A percentile compares a stretch with the other conserved stretches of the same genome.
phyloP scores from a whole-genome alignment of 2,113 vertebrate genomes.

The Glaucomys volans region DNA sequence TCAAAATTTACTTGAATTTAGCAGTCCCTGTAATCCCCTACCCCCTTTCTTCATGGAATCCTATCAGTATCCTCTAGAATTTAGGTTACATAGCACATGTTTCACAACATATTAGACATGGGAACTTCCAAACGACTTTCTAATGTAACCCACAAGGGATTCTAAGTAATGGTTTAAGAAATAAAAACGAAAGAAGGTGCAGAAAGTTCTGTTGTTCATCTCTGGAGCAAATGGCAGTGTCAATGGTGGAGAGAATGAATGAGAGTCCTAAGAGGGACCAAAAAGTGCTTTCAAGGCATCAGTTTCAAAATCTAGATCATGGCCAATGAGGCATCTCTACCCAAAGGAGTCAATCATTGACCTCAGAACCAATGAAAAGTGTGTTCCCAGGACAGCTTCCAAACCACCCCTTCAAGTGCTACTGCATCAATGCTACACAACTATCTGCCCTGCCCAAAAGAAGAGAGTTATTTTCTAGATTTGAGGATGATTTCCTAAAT shows the following conservation, averaged over 20 bases:
- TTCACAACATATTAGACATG: background rate
- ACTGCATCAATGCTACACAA: fast-evolving
- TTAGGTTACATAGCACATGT: background rate
- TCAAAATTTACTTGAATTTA: background rate
- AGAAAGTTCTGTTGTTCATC: background rate
- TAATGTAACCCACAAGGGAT: background rate
- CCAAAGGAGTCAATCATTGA: background rate
- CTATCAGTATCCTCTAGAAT: background rate
- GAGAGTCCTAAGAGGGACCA: background rate
- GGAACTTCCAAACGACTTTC: background rate
- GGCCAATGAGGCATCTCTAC: background rate
- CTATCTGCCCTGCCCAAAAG: background rate
- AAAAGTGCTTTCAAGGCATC: background rate
- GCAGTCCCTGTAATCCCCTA: no score
- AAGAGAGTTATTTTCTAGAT: background rate
- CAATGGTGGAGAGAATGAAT: background rate
- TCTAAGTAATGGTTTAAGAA: background rate
- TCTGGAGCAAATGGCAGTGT: background rate
- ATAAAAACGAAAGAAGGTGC: background rate
- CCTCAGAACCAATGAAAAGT: background rate
- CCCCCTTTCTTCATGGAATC: background rate
- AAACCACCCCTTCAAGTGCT: no score
- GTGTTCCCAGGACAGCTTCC: background rate
- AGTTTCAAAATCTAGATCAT: background rate
- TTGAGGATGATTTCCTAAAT: background rate